Percentiles rank a stretch among this genome's conserved stretches.
phyloP scores from a whole-genome alignment of 92 coral and sea anemone genomes.

The Isaurus tuberculatus region DNA sequence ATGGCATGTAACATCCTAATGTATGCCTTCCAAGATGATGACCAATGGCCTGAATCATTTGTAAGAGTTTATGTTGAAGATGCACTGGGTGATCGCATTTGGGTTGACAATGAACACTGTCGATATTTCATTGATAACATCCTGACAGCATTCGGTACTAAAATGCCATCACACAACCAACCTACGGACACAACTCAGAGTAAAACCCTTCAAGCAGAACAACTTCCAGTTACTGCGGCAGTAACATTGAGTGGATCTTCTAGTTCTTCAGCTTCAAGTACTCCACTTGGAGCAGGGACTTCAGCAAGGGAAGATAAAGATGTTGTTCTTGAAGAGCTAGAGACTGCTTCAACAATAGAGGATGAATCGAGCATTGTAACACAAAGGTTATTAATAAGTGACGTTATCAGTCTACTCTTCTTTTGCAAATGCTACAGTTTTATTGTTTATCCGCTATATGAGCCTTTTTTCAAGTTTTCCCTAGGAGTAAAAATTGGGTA shows the following conservation, averaged over 20 bases:
- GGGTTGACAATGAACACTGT: constrained; percentile 98
- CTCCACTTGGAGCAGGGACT: constrained; percentile 48
- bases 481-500: too few species aligned
- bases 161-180: constrained; percentile 67
- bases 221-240: not conserved
- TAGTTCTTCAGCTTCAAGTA: constrained; percentile 41
- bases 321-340: constrained; percentile 77
- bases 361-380: constrained; percentile 72
- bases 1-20: constrained; percentile 93
- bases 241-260: constrained; percentile 29
- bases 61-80: constrained; percentile 96
- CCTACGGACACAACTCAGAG: constrained; percentile 49
- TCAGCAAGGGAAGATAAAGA: constrained; percentile 83
- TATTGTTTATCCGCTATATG: too few species aligned
- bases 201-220: constrained; percentile 33
- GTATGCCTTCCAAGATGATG: constrained; percentile 87
- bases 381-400: constrained; percentile 59
- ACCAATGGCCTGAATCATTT: constrained; percentile 97
- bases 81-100: constrained; percentile 91
- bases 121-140: constrained; percentile 90
- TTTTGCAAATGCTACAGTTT: too few species aligned
- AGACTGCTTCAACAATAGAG: constrained; percentile 75
- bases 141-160: constrained; percentile 92
- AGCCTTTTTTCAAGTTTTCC: too few species aligned
- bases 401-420: not conserved